Evolutionary conservation across 2,113 vertebrate genomes (phyloP), one percentile per base, ranked within the genome.

Genomic region (Oncorhynchus clarkii): DNA sequence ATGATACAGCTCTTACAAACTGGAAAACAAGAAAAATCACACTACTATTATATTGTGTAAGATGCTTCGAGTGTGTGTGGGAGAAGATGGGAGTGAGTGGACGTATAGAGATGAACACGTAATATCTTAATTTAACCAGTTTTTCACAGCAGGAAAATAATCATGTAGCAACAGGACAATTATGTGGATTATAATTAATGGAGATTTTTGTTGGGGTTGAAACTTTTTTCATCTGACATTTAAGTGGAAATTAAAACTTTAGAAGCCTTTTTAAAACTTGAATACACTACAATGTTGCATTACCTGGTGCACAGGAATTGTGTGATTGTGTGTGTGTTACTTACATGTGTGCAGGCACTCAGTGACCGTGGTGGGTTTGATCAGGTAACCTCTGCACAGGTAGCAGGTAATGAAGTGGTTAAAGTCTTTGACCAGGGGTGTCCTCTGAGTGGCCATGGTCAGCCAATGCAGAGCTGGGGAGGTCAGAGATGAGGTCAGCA

Each of bases 1-100:
- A 99, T 97, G 4, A 99, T 99, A 74, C 98, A 99, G 91, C 96
- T 98, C 92, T 99, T 99, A 91, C 98, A 99, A 93, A 99, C 98
- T 99, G 86, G 20, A 62, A 39, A 72, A 67, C 9, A 49, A 14
- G 14, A 57, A 20, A 18, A 34, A 20, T 16, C 6, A 2, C n/a
- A 39, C 8, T 39, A 67, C 5, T 67, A 20, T 68, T n/a, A 62
- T 16, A 62, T 62, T 24, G 1, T 66, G 64, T 14, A 29, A 13
- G 22, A 67, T 5, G 65, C n/a, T 67, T 22, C 14, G 3, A 27
- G 65, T 67, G 26, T 3, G 1, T 12, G 24, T 67, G 65, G 4
- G 65, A 67, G 65, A 67, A 7, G 4, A 29, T 67, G 65, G 65
- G 65, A 12, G 24, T 67, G 11, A 13, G 65, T 1, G 65, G 26